A percentile compares a stretch with the other conserved stretches of the same genome.
phyloP scores from a whole-genome alignment of 2,888 invertebrate genomes.

The Scrobipalpa atriplicella region DNA sequence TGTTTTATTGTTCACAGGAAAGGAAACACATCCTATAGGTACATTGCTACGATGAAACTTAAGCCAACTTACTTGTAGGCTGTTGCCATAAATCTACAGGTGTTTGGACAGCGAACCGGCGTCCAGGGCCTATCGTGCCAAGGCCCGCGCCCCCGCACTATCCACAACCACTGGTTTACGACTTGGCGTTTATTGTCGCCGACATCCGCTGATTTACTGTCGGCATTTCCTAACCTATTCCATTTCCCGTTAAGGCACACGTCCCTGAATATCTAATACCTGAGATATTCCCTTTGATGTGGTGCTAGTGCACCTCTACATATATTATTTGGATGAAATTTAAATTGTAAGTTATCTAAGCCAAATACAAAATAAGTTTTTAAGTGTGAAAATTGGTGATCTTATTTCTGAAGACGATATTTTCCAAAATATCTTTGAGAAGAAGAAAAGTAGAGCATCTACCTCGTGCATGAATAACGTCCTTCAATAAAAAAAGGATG shows the following conservation, averaged over 20 bases:
- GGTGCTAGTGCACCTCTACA: too few relatives aligned
- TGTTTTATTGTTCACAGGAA: too few relatives aligned
- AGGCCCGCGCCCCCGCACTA: background rate
- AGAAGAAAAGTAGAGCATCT: too few relatives aligned
- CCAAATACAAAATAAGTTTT: too few relatives aligned
- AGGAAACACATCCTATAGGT: too few relatives aligned
- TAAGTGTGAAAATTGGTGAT: too few relatives aligned
- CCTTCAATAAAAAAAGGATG: too few relatives aligned
- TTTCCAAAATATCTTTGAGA: too few relatives aligned
- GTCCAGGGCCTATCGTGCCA: background rate
- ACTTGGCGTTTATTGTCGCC: constrained; percentile 69
- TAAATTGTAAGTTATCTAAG: too few relatives aligned
- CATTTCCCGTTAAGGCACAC: constrained; percentile 61
- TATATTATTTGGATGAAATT: too few relatives aligned
- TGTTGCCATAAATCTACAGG: background rate
- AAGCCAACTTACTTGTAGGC: background rate
- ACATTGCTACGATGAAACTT: background rate
- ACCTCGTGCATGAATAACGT: too few relatives aligned
- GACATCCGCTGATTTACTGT: constrained; percentile 75
- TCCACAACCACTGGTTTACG: constrained; percentile 42
- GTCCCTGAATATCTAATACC: constrained; percentile 56
- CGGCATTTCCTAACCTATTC: constrained; percentile 51
- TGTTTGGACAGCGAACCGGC: background rate
- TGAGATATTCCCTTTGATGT: constrained; percentile 24
- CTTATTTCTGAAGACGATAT: too few relatives aligned